Base-by-base conservation (phyloP, 2,888 invertebrate genomes). In the Drosophila nr. medialis region DNA sequence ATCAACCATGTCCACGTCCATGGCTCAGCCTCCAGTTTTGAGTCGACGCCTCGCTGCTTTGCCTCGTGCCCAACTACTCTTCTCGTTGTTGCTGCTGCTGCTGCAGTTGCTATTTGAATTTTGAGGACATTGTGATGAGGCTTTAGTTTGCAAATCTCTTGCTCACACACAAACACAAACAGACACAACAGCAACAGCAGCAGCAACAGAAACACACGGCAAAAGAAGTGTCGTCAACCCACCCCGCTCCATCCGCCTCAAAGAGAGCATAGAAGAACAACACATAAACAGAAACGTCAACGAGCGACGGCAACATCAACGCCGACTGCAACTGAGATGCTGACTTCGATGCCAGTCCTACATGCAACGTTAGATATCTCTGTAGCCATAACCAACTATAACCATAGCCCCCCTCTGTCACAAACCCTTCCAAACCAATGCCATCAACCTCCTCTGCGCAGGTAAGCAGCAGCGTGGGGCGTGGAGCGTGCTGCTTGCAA, bases 61-160 rank as follows among this genome's bases (percentile, higher is more conserved):
- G 80, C 74, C 32, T 32, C 32, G 78, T 72, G 84, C 72, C 76
- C 72, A 86, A 86, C 84, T 80, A 75, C 75, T 55, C 50, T 75
- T 65, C 60, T 60, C 48, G 69, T 53, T 68, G 36, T 45, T 68
- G 63, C 80, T 87, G 62, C 64, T 80, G 78, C 64, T 80, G 84
- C 71, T 72, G 84, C 77, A 71, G 85, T 77, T 89, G 86, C 80
- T 89, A 83, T 90, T 87, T 85, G 87, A 82, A 89, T 90, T 89
- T 86, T 90, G 91, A 88, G 90, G 83, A 86, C 83, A 85, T 90
- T 89, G 86, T 89, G 89, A 90, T 86, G 88, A 85, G 90, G 85
- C 91, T 90, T 91, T 90, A 90, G 91, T 90, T 90, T 82, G 83
- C 90, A 91, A 91, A 91, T 90, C 90, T 91, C 81, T 81, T 89